A percentile compares a stretch with the other conserved stretches of the same genome.
phyloP scores from a whole-genome alignment of 1,140 invertebrate species.

The Venustaconcha ellipsiformis region DNA sequence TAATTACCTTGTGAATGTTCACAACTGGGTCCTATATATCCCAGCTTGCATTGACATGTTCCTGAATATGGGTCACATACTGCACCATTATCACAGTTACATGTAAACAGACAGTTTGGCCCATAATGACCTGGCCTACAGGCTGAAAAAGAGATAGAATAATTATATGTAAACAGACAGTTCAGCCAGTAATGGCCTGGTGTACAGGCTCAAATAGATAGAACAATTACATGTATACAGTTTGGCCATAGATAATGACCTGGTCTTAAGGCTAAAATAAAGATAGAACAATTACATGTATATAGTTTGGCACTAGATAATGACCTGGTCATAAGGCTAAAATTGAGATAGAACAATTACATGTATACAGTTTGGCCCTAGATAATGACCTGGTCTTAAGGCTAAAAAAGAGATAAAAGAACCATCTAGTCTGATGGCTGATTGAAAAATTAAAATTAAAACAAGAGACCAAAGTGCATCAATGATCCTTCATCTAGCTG shows the following conservation, averaged over 20 bases:
- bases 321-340: slow-evolving; percentile 55
- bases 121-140: slow-evolving; percentile 68
- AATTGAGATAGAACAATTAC: slow-evolving; percentile 76
- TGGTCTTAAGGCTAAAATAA: slow-evolving; percentile 51
- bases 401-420: slow-evolving; percentile 58
- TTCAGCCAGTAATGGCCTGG: slow-evolving; percentile 72
- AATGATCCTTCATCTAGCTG: background rate
- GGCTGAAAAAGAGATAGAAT: slow-evolving; percentile 41
- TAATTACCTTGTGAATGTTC: slow-evolving; percentile 48
- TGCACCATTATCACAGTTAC: slow-evolving; percentile 82
- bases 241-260: slow-evolving; percentile 71
- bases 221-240: slow-evolving; percentile 90
- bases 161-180: slow-evolving; percentile 83
- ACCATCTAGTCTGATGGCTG: slow-evolving; percentile 78
- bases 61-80: slow-evolving; percentile 72
- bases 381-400: slow-evolving; percentile 49
- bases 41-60: slow-evolving; percentile 78
- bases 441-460: slow-evolving; percentile 16
- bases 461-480: too few relatives aligned
- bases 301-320: slow-evolving; percentile 79
- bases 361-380: slow-evolving; percentile 84
- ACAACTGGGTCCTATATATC: slow-evolving; percentile 66
- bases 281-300: slow-evolving; percentile 73
- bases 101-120: slow-evolving; percentile 84
- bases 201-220: slow-evolving; percentile 53